A percentile compares a stretch with the other conserved stretches of the same genome.
These are phyloP conservation scores for Malacoraja senta DNA, from an alignment of 2,797 vertebrate species.

Conservation along the genomic window DNA sequence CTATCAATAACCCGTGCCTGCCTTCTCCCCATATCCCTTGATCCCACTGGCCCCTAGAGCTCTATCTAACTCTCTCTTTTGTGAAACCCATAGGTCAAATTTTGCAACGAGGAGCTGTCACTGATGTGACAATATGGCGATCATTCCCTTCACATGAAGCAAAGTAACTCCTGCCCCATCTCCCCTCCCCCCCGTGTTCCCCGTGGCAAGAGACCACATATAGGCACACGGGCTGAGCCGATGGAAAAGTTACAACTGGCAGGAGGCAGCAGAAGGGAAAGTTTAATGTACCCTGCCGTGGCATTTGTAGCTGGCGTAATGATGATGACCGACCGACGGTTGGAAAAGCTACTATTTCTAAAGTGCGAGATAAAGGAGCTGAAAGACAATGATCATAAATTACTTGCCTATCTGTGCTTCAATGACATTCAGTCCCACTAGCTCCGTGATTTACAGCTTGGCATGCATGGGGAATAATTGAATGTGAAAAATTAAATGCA, in stretches of 20 bases:
- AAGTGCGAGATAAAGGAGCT: constrained; percentile 34
- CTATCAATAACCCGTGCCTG: too few species aligned
- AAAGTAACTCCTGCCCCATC: not conserved
- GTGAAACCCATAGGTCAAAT: not conserved
- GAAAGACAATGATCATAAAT: constrained; percentile 30
- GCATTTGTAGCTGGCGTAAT: not conserved
- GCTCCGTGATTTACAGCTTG: constrained; percentile 20
- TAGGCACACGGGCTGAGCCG: not conserved
- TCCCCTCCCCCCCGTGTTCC: not conserved
- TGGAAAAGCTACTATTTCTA: constrained; percentile 32
- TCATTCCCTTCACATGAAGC: not conserved
- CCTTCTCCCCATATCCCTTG: too few species aligned
- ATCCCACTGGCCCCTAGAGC: too few species aligned
- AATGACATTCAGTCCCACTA: constrained; percentile 14
- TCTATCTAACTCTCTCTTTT: too few species aligned
- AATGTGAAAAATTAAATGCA: constrained; percentile 36
- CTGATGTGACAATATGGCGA: not conserved
- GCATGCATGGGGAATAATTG: constrained; percentile 20
- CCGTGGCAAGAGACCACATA: not conserved
- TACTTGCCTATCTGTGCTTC: constrained; percentile 31
- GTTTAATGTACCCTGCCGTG: not conserved
- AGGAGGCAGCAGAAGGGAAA: not conserved
- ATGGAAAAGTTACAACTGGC: not conserved
- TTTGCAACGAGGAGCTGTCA: not conserved
- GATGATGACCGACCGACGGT: not conserved